A percentile compares a stretch with the other conserved stretches of the same genome.
These are phyloP conservation scores for Synanthedon andrenaeformis DNA, from an alignment of 2,888 invertebrate genomes.

Conservation along the genomic window DNA sequence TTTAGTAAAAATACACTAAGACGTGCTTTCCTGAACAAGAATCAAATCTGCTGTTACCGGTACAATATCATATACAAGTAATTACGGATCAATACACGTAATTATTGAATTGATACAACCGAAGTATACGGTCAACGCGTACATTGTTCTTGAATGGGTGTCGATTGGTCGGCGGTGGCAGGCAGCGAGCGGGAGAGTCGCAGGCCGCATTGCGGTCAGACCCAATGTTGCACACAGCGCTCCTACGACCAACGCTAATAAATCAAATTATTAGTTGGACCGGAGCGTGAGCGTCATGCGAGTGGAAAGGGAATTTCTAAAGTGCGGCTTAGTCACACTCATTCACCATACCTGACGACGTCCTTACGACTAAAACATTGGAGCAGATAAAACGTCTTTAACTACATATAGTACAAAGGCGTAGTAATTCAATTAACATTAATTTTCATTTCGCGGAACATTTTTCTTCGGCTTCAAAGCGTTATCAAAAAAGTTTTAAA, in stretches of 20 bases:
- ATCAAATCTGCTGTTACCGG: too few species aligned
- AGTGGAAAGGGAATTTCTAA: not conserved
- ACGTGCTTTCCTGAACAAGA: too few species aligned
- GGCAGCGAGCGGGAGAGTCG: not conserved
- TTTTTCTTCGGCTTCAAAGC: conserved; percentile 5
- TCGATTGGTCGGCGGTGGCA: conserved; percentile 6
- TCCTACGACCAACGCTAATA: not conserved
- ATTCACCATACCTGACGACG: too few species aligned
- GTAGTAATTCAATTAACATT: not conserved
- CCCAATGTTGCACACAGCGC: not conserved
- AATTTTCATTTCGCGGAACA: not conserved
- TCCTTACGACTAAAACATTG: too few species aligned
- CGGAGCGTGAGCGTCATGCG: not conserved
- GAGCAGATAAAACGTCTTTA: not conserved
- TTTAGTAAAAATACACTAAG: too few species aligned
- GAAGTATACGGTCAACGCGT: not conserved
- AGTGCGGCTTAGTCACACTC: not conserved
- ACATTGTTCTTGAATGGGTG: conserved; percentile 7
- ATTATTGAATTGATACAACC: too few species aligned
- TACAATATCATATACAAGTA: too few species aligned
- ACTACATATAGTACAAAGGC: not conserved
- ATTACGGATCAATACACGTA: too few species aligned
- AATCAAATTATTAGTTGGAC: not conserved
- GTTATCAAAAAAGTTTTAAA: conserved; percentile 16
- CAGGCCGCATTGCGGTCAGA: conserved; percentile 3